Evolutionary conservation across 1,140 invertebrate genomes (phyloP), one percentile per base, ranked within the genome.

Genomic region (Cydia pomonella): DNA sequence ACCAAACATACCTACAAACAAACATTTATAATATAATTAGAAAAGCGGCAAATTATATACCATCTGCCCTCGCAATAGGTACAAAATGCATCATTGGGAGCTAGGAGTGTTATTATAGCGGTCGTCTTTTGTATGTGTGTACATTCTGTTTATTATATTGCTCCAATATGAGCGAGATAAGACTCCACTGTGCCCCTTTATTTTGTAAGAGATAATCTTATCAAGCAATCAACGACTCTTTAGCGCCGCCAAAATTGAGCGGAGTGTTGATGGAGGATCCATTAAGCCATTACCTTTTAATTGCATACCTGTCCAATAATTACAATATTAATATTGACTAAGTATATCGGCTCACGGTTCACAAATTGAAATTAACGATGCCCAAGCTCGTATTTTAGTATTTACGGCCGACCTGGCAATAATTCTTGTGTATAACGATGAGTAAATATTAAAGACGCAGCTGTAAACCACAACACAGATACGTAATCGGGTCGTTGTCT

Each of bases 371-470:
- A 69, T 18, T 69, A 69, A 69, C 33, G 64, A 69, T 18, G 63
- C 27, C 18, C 64, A 18, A 69, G 64, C 27, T 33, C 29, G 64
- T 69, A 59, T 59, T 59, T 59, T 23, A 59, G 53, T 59, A 59
- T 59, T 59, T 59, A 59, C 53, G 18, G 21, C 21, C 53, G 53
- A 23, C 53, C 9, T 59, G 16, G 64, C 13, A 18, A 69, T 69
- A 69, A 38, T 69, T 38, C 33, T 33, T n/a, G 27, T 21, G 29
- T 18, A 29, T 23, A 69, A 69, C 41, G 64, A 69, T 38, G 64
- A 69, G 64, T 69, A 69, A 69, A 69, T 69, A 69, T 69, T 69
- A 69, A 69, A 33, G 64, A 33, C 64, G 29, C 64, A 41, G 53
- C 64, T 33, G 29, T 38, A 69, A 69, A n/a, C 27, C 64, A 27